phyloP scores from a whole-genome alignment of 2,888 invertebrate genomes.

The Gortyna flavago region DNA sequence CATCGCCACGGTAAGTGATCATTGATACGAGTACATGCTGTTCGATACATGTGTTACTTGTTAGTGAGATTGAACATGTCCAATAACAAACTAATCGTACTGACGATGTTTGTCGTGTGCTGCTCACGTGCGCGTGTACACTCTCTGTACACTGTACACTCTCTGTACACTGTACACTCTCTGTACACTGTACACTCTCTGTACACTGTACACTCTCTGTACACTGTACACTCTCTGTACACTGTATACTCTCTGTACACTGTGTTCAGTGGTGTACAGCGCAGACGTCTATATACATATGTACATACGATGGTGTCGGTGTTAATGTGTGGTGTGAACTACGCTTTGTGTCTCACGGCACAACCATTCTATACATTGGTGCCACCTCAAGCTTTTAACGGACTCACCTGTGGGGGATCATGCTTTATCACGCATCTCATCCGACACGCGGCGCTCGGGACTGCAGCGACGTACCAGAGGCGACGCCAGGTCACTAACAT shows the following conservation, averaged over 20 bases:
- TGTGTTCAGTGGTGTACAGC: not conserved
- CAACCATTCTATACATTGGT: constrained; percentile 65
- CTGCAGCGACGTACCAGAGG: constrained; percentile 44
- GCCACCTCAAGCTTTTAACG: constrained; percentile 69
- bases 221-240: not conserved
- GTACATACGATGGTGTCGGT: constrained; percentile 73
- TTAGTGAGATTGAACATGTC: constrained; percentile 35
- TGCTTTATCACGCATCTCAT: constrained; percentile 74
- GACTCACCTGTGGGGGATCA: constrained; percentile 72
- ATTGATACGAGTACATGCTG: constrained; percentile 46
- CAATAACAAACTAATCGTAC: constrained; percentile 70
- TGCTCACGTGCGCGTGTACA: constrained; percentile 3
- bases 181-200: not conserved
- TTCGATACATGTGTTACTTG: constrained; percentile 34
- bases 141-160: not conserved
- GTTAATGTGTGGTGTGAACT: constrained; percentile 74
- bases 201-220: not conserved
- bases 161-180: not conserved
- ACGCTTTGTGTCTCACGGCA: constrained; percentile 74
- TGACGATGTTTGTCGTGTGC: constrained; percentile 50
- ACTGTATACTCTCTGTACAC: not conserved
- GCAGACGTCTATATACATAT: constrained; percentile 46
- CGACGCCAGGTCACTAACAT: constrained; percentile 61
- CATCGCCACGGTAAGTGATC: constrained; percentile 64
- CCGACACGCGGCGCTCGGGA: constrained; percentile 64